phyloP scores from a whole-genome alignment of 2,888 invertebrate species.

The Troilus luridus region DNA sequence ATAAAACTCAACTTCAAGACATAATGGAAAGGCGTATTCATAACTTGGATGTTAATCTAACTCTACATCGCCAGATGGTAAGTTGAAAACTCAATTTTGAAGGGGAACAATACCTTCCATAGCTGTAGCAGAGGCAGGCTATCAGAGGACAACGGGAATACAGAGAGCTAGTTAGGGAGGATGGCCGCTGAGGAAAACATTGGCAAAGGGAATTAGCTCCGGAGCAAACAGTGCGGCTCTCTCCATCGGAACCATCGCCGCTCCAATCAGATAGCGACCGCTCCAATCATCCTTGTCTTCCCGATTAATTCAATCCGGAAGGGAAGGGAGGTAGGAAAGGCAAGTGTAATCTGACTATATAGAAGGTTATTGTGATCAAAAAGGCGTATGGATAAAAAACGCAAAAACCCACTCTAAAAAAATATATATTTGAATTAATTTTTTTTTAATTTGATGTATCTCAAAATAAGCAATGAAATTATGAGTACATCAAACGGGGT shows the following conservation, averaged over 20 bases:
- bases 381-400: too few species aligned
- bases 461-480: too few species aligned
- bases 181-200: slow-evolving; percentile 1
- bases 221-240: background rate
- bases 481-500: too few species aligned
- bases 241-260: background rate
- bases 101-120: background rate
- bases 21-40: background rate
- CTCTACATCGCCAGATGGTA: background rate
- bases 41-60: background rate
- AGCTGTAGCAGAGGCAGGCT: background rate
- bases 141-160: slow-evolving; percentile 29
- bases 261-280: background rate
- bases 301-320: background rate
- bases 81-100: background rate
- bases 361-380: background rate
- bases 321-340: background rate
- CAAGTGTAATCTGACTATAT: background rate
- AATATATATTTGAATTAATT: too few species aligned
- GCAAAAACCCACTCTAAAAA: too few species aligned
- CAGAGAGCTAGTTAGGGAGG: slow-evolving; percentile 18
- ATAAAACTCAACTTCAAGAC: too few species aligned
- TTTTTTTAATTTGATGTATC: too few species aligned
- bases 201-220: slow-evolving; percentile 18
- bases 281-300: background rate